Percentiles rank a stretch among this genome's conserved stretches.
These are phyloP conservation scores for Rhodinocichla rosea DNA, from an alignment of 2,113 vertebrate species.

Conservation along the genomic window DNA sequence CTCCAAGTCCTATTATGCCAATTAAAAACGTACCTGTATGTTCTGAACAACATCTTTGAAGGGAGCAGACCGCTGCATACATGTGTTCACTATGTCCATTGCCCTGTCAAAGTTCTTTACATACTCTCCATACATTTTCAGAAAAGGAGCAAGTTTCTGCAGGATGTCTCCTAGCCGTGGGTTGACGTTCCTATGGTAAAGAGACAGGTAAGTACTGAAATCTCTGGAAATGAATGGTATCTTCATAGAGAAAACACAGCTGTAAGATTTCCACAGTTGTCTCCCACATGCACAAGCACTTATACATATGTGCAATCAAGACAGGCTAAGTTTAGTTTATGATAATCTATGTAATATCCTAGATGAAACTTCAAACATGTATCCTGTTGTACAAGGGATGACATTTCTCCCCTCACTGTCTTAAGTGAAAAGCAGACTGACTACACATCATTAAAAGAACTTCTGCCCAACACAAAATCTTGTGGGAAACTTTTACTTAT, in stretches of 20 bases:
- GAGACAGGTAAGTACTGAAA: not conserved
- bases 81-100: slow-evolving; percentile 90
- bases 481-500: not conserved
- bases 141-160: slow-evolving; percentile 94
- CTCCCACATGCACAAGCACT: not conserved
- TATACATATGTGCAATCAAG: not conserved
- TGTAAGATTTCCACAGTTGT: not conserved
- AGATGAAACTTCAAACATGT: not conserved
- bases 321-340: not conserved
- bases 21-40: slow-evolving; percentile 81
- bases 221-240: not conserved
- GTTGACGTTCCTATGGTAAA: slow-evolving; percentile 78
- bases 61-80: slow-evolving; percentile 85
- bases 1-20: not conserved
- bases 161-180: slow-evolving; percentile 95
- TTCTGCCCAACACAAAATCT: not conserved
- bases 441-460: not conserved
- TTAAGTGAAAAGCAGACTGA: not conserved
- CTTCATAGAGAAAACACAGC: not conserved
- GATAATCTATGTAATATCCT: not conserved
- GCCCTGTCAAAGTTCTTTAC: slow-evolving; percentile 97
- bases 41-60: slow-evolving; percentile 90
- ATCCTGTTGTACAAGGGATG: not conserved
- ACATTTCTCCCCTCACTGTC: not conserved
- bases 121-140: slow-evolving; percentile 99